Evolutionary conservation across 37 sponge, comb jelly and placozoan species (phyloP).

Genomic region (Geodia barretti): DNA sequence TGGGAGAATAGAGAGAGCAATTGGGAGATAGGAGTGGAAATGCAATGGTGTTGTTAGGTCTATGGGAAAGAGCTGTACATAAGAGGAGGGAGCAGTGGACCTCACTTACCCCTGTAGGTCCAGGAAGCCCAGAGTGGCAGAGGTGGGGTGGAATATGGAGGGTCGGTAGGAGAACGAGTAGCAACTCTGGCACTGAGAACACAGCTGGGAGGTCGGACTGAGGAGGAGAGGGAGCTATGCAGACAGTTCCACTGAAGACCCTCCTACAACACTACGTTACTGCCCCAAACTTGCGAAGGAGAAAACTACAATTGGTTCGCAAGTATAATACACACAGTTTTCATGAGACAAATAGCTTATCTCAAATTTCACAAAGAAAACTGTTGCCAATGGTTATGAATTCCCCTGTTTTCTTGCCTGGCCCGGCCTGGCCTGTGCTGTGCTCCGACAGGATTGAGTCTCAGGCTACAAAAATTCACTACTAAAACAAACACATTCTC

Average conservation of each 20-base stretch:
- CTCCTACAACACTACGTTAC: too few relatives aligned
- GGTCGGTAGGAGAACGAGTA: conserved; percentile 20
- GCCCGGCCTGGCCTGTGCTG: too few relatives aligned
- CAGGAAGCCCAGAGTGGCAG: conserved; percentile 36
- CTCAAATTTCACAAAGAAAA: too few relatives aligned
- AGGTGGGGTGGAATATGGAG: conserved; percentile 23
- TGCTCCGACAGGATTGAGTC: background rate
- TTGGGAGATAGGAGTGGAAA: background rate
- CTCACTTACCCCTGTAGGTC: conserved; percentile 13
- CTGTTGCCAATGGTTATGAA: too few relatives aligned
- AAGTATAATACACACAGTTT: too few relatives aligned
- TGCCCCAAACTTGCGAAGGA: too few relatives aligned
- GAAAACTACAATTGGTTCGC: too few relatives aligned
- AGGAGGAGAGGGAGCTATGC: background rate
- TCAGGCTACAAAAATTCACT: background rate
- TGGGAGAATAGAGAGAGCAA: background rate
- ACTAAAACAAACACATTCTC: background rate
- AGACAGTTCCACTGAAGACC: too few relatives aligned
- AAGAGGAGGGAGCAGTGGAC: background rate
- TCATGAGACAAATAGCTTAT: too few relatives aligned
- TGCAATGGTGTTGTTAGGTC: background rate
- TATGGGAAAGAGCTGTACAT: too few relatives aligned
- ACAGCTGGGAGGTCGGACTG: conserved; percentile 2
- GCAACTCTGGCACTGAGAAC: conserved; percentile 7
- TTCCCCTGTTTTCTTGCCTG: too few relatives aligned